Base-by-base conservation (phyloP, 2,888 invertebrate species). In the Liopterus haemorrhoidalis region DNA sequence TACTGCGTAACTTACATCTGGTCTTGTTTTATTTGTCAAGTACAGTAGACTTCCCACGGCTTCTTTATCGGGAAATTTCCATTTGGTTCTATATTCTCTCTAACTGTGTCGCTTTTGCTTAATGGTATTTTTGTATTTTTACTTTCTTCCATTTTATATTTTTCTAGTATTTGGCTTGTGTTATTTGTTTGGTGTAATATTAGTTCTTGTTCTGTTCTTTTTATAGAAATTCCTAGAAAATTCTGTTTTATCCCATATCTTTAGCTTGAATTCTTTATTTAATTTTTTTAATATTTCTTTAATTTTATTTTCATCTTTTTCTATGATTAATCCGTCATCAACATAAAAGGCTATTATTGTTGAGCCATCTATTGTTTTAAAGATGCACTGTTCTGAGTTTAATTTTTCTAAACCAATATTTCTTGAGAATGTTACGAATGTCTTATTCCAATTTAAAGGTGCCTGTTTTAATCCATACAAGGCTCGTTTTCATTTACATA, bases 251-350 rank as follows among this genome's bases (percentile, higher is more conserved):
- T n/a, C n/a, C n/a, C n/a, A n/a, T n/a, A n/a, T n/a, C n/a, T n/a
- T n/a, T n/a, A n/a, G n/a, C 28, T 28, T n/a, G n/a, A 28, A 28
- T 3, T 9, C 28, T 28, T 6, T 28, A 12, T 14, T 9, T 28
- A n/a, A n/a, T 28, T n/a, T 14, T 14, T 9, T 28, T 5, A 2
- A 28, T 6, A 32, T 2, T 5, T 14, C 6, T 12, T 32, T 14
- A 14, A 14, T 32, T 12, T 12, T 32, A 2, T 5, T n/a, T 12
- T 9, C 6, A 32, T 32, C 5, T 12, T 32, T 32, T 32, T 19
- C 18, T 9, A 32, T n/a, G 5, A 32, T 14, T 14, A 32, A 4
- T 15, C 32, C 32, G 15, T 32, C 32, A 32, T 32, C 32, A 8
- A 32, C 32, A 32, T 16, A 15, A 14, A 32, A 12, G 19, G 15